These are phyloP conservation scores for Umimayanthus kanabou DNA, from an alignment of 92 coral and sea anemone species.

Conservation along the genomic window DNA sequence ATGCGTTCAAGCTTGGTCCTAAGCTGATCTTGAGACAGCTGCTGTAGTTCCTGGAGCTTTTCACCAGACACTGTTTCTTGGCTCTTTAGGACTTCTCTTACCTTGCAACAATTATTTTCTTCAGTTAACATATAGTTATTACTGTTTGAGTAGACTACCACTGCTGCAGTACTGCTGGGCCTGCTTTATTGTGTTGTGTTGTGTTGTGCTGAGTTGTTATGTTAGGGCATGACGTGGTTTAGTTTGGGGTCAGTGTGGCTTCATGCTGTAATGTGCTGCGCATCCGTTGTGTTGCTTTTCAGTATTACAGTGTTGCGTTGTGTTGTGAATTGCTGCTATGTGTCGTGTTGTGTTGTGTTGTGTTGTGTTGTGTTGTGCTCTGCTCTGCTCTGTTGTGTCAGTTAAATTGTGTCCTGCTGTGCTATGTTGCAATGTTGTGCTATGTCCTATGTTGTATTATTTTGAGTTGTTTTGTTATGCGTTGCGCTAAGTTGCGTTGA, in stretches of 20 bases:
- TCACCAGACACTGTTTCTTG: conserved; percentile 52
- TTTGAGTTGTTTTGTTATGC: background rate
- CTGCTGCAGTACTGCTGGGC: too few relatives aligned
- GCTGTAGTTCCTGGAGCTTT: conserved; percentile 32
- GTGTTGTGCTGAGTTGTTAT: background rate
- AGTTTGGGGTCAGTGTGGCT: background rate
- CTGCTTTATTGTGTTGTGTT: too few relatives aligned
- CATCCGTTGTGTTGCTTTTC: background rate
- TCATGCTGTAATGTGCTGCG: background rate
- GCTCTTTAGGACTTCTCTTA: conserved; percentile 60
- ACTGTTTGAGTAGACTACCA: background rate
- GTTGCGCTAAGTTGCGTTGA: background rate
- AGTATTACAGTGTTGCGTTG: too few relatives aligned
- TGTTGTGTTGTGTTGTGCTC: background rate
- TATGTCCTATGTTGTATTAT: too few relatives aligned
- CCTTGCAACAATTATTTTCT: conserved; percentile 12
- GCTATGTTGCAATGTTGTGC: background rate
- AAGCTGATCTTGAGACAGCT: conserved; percentile 57
- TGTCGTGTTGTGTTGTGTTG: too few relatives aligned
- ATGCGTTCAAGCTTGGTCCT: conserved; percentile 61
- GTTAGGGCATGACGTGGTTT: too few relatives aligned
- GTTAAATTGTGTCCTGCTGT: too few relatives aligned
- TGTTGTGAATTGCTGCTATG: background rate
- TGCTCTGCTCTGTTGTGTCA: too few relatives aligned
- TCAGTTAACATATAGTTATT: background rate